Percentiles rank a stretch among this genome's conserved stretches.
These are phyloP conservation scores for Salvelinus alpinus DNA, from an alignment of 2,113 vertebrate species.

Conservation along the genomic window DNA sequence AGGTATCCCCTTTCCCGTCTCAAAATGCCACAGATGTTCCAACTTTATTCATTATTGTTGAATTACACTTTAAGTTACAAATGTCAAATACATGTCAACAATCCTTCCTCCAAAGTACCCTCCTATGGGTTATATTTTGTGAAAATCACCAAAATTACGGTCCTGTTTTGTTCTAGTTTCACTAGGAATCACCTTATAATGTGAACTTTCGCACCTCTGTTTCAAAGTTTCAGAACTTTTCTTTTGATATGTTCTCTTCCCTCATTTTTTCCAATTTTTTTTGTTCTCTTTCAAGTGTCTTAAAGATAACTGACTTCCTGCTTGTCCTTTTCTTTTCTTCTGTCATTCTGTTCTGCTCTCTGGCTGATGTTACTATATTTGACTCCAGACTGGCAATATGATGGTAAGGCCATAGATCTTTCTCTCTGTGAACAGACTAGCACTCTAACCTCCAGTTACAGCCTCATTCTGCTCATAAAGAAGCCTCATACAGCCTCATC, in stretches of 20 bases:
- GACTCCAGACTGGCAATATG: conserved; percentile 97
- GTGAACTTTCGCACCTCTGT: neutral
- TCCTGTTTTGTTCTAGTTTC: no score
- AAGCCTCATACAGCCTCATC: neutral
- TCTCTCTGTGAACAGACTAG: conserved; percentile 21
- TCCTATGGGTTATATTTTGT: no score
- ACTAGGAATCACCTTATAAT: no score
- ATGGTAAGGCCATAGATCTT: conserved; percentile 86
- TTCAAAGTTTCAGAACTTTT: neutral
- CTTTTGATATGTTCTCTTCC: neutral
- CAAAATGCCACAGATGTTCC: no score
- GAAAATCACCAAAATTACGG: no score
- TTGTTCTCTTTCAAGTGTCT: neutral
- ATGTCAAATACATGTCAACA: no score
- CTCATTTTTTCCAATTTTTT: neutral
- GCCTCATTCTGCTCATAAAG: conserved; percentile 13
- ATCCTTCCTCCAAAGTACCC: no score
- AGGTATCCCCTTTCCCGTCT: no score
- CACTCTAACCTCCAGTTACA: neutral
- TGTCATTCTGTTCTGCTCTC: neutral
- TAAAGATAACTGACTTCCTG: neutral
- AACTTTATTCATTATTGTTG: no score
- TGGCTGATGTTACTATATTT: conserved; percentile 76
- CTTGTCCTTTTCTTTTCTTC: neutral
- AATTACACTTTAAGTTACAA: no score